These are phyloP conservation scores for Pectinophora gossypiella DNA, from an alignment of 1,140 invertebrate genomes.

Conservation along the genomic window DNA sequence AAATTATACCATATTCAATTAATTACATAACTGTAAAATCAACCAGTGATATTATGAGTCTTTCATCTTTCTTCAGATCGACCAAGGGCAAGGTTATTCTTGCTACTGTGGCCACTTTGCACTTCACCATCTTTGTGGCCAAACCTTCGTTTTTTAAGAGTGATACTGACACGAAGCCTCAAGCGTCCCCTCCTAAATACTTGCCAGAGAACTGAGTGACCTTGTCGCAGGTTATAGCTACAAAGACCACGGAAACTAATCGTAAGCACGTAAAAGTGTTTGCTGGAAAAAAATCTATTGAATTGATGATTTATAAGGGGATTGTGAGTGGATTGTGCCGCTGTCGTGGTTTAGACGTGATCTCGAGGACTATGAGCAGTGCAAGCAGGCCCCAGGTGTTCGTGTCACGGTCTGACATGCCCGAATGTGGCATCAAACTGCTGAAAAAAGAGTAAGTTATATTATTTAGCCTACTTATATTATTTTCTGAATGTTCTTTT, in stretches of 20 bases:
- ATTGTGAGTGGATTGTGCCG: conserved; percentile 22
- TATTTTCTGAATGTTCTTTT: too few species aligned
- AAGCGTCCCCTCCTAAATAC: conserved; percentile 50
- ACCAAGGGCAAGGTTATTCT: conserved; percentile 60
- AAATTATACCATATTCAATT: too few species aligned
- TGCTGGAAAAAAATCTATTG: neutral
- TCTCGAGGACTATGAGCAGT: conserved; percentile 47
- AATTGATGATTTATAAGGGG: conserved; percentile 60
- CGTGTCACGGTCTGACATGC: conserved; percentile 74
- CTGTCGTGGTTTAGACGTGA: conserved; percentile 16
- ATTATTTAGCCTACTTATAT: too few species aligned
- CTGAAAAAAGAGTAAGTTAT: conserved; percentile 68
- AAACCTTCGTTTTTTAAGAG: conserved; percentile 63
- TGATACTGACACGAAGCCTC: conserved; percentile 29
- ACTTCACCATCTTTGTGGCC: conserved; percentile 55
- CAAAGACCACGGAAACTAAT: conserved; percentile 12
- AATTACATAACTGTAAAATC: too few species aligned
- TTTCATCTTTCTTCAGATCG: conserved; percentile 50
- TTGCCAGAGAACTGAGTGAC: conserved; percentile 43
- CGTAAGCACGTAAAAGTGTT: too few species aligned
- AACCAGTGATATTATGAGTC: conserved; percentile 32
- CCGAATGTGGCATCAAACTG: conserved; percentile 67
- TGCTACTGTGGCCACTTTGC: conserved; percentile 50
- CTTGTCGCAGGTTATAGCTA: conserved; percentile 19
- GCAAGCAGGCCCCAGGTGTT: conserved; percentile 48